phyloP scores from a whole-genome alignment of 2,888 invertebrate species.

The Hedya salicella region DNA sequence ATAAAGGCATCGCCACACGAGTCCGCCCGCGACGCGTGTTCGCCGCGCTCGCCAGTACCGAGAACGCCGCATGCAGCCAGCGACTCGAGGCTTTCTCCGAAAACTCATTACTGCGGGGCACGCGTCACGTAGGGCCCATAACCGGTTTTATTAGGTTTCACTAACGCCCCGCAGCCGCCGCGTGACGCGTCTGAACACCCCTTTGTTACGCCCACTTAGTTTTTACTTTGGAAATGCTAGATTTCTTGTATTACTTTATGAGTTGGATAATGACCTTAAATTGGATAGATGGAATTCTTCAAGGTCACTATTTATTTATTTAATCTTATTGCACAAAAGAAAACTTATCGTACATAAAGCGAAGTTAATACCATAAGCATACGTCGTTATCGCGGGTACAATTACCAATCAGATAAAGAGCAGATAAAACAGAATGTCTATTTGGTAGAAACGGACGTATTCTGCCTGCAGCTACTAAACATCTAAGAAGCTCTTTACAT shows the following conservation, averaged over 20 bases:
- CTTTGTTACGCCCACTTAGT: constrained; percentile 56
- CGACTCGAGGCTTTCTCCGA: constrained; percentile 71
- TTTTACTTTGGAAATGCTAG: constrained; percentile 43
- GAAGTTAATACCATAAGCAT: no score
- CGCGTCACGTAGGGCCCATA: constrained; percentile 81
- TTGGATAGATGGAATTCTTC: no score
- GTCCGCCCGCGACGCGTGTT: neutral
- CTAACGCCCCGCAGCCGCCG: constrained; percentile 63
- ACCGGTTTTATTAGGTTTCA: constrained; percentile 83
- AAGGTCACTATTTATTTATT: no score
- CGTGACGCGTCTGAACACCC: constrained; percentile 58
- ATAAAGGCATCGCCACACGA: constrained; percentile 12
- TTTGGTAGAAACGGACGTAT: no score
- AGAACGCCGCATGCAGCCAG: constrained; percentile 59
- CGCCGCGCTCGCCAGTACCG: constrained; percentile 49
- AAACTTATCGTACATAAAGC: no score
- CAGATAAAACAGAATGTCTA: no score
- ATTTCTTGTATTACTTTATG: constrained; percentile 45
- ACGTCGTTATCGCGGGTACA: no score
- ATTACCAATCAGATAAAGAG: no score
- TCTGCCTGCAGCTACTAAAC: no score
- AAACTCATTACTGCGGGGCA: constrained; percentile 78
- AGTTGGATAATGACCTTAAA: neutral
- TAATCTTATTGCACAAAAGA: no score
- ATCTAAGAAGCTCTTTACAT: no score